Evolutionary conservation across 2,113 vertebrate species (phyloP), one percentile per base, ranked within the genome.

Genomic region (Gallinago paraguaiae): DNA sequence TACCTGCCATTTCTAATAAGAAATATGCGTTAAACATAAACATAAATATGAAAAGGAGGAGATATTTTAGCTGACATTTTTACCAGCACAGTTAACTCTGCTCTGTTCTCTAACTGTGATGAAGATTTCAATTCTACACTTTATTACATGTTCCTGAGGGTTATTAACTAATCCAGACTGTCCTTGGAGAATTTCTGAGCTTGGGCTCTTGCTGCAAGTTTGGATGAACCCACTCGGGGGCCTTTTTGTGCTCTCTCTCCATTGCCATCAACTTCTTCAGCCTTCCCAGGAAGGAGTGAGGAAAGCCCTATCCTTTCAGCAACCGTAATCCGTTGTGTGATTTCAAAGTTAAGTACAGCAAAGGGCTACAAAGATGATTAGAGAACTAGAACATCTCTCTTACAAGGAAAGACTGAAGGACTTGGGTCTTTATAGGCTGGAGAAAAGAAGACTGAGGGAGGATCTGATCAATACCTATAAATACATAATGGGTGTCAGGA

Each of bases 291-390:
- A 77, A 75, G 31, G 30, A 37, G 12, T 19, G 51, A 91, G 27
- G 33, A 39, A 61, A 68, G 24, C 8, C 23, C 33, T 20, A 79
- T 41, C 50, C 13, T 80, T 72, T 67, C 60, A 68, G 51, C 45
- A 86, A 46, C 35, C 16, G 0, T 30, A 13, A 7, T 54, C 31
- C 16, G 10, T 4, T 45, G 64, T 0, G 0, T 27, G 8, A 63
- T 65, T 74, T 78, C 45, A 85, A 72, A 79, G 20, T 35, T 46
- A 31, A 51, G 13, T 27, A 53, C 23, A 53, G 51, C 51, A 53
- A 53, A 53, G 25, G 51, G 25, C 51, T 53, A 53, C 51, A 53
- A 27, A 53, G 51, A 53, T 27, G 14, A 27, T 53, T 13, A 53
- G 25, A 25, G 51, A 15, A 27, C 51, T 53, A 28, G 23, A 53